Evolutionary conservation across 2,113 vertebrate genomes (phyloP), one percentile per base, ranked within the genome.

Genomic region (Oncorhynchus keta): DNA sequence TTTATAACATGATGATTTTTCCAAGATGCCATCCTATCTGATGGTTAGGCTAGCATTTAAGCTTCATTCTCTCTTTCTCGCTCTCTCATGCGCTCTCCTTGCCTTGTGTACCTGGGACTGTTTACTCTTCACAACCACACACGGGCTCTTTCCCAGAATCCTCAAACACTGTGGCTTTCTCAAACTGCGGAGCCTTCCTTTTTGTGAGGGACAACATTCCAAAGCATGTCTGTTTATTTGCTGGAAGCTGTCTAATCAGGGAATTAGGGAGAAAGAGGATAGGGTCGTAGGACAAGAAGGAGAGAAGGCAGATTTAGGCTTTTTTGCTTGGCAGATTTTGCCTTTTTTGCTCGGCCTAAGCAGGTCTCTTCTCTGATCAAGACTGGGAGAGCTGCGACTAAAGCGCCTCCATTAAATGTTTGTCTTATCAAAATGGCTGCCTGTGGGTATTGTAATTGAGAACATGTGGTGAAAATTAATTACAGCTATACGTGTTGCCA

Each of bases 391-490:
- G 67, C 86, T 78, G 35, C 26, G 72, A 66, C 83, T 28, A 11
- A 70, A 78, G 85, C 79, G 79, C 84, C 84, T 85, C 83, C 83
- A 84, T 90, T 90, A 88, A 45, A 84, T 89, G 20, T 62, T 8
- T n/a, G 59, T 24, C 59, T 62, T n/a, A 84, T 79, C 84, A 91
- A 90, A 89, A 92, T 91, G 91, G 85, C 89, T 32, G 83, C 79
- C 84, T 68, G 76, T 49, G 84, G 83, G 82, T 84, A 73, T 83
- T 82, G 65, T 88, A 90, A 91, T 89, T 86, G 82, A 73, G 76
- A 90, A 84, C 89, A 90, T 72, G 76, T 89, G 87, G 85, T 72
- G 72, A 81, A 84, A 81, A 76, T 84, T 87, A 83, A 71, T 77
- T 73, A 81, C 59, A 16, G 72, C 13, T 8, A 75, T 45, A 83